These are phyloP conservation scores for Chanos chanos DNA, from an alignment of 2,797 vertebrate genomes.

Conservation along the genomic window DNA sequence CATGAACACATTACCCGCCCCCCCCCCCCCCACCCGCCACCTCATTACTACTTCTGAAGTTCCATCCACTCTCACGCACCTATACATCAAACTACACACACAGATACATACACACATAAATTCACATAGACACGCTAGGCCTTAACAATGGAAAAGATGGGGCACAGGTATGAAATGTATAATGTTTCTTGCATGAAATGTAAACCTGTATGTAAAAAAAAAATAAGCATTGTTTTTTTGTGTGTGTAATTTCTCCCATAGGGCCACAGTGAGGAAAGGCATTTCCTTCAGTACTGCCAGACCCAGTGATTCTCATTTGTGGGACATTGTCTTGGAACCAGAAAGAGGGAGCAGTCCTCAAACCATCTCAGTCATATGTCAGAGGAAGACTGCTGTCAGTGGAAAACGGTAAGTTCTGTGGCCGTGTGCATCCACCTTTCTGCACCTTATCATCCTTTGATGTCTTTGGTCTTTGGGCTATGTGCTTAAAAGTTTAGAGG, in stretches of 20 bases:
- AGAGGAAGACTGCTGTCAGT: slow-evolving; percentile 57
- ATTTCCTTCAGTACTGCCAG: slow-evolving; percentile 66
- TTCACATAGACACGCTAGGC: background rate
- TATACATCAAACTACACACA: background rate
- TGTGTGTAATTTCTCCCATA: slow-evolving; percentile 43
- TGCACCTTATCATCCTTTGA: background rate
- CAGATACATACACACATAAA: background rate
- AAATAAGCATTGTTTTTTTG: background rate
- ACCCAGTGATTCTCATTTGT: slow-evolving; percentile 65
- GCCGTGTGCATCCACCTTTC: background rate
- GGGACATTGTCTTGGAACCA: slow-evolving; percentile 65
- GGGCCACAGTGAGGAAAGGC: slow-evolving; percentile 60
- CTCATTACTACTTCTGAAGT: too few species aligned
- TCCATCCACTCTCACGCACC: slow-evolving; percentile 1
- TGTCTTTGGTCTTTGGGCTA: background rate
- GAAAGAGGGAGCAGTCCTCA: slow-evolving; percentile 54
- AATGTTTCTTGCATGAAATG: background rate
- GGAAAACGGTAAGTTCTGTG: slow-evolving; percentile 66
- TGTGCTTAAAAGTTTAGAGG: too few species aligned
- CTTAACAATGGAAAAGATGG: too few species aligned
- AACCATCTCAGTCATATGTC: slow-evolving; percentile 65
- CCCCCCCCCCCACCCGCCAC: background rate
- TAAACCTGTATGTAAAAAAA: background rate
- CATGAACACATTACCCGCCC: slow-evolving; percentile 44
- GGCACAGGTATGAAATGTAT: too few species aligned